Conservation (phyloP, 2,797 vertebrate genomes). For the Aphelocoma californica region DNA sequence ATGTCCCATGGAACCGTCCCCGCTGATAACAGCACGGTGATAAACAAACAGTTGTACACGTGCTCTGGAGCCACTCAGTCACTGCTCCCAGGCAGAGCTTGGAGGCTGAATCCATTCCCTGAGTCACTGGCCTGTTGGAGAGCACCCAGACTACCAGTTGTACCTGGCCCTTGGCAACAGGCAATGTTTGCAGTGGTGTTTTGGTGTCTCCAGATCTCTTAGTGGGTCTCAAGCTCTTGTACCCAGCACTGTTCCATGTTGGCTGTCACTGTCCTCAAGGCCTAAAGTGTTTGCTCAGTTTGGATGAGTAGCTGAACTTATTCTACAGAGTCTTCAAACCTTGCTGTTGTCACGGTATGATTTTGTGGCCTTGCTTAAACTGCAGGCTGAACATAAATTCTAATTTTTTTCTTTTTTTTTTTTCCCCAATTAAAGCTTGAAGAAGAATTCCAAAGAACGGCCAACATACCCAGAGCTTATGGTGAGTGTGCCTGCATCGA, state of each 20-base stretch:
- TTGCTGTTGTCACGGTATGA: not conserved
- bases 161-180: not conserved
- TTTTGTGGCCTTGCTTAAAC: not conserved
- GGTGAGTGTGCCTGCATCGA: slow-evolving; percentile 78
- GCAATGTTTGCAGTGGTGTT: not conserved
- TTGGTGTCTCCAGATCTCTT: not conserved
- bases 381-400: not conserved
- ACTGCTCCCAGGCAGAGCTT: not conserved
- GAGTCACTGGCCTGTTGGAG: not conserved
- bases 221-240: not conserved
- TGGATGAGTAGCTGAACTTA: not conserved
- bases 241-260: not conserved
- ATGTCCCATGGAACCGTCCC: slow-evolving; percentile 45
- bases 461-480: slow-evolving; percentile 96
- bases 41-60: slow-evolving; percentile 53
- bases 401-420: not conserved
- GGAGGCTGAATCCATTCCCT: not conserved
- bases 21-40: not conserved
- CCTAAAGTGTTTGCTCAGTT: not conserved
- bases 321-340: not conserved
- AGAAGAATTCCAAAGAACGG: slow-evolving; percentile 98
- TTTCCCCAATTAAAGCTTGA: slow-evolving; percentile 83
- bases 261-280: not conserved
- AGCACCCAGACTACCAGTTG: not conserved
- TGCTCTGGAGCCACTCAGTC: not conserved